These are phyloP conservation scores for Phragmatobia fuliginosa DNA, from an alignment of 2,888 invertebrate species.

Conservation along the genomic window DNA sequence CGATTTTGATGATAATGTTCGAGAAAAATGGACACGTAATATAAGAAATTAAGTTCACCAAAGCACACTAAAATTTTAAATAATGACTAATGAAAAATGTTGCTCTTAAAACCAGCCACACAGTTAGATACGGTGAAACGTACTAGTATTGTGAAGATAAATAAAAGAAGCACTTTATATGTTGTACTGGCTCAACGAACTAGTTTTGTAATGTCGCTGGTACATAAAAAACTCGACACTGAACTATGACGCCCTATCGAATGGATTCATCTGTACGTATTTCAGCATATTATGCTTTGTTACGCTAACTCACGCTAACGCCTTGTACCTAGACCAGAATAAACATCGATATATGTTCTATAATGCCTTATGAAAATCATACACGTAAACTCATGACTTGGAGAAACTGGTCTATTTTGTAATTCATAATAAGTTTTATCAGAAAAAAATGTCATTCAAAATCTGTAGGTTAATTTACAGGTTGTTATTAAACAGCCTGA, in stretches of 20 bases:
- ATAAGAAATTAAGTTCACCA: background rate
- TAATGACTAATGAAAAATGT: background rate
- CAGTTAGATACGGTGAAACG: background rate
- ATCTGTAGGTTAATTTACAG: conserved; percentile 9
- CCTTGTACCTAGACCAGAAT: background rate
- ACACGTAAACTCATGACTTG: background rate
- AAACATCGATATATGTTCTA: background rate
- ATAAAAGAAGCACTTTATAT: background rate
- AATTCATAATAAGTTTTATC: background rate
- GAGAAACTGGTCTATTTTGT: background rate
- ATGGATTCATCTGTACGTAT: background rate
- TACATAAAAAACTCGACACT: background rate
- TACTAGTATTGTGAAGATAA: background rate
- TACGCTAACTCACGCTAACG: background rate
- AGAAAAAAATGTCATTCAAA: background rate
- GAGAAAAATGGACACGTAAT: background rate
- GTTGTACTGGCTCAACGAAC: conserved; percentile 2
- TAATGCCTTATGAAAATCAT: background rate
- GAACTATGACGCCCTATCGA: background rate
- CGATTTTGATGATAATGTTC: background rate
- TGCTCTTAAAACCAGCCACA: background rate
- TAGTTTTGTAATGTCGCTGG: background rate
- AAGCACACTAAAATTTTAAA: background rate
- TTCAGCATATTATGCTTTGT: background rate
- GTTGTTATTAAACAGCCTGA: conserved; percentile 45